phyloP scores from a whole-genome alignment of 2,797 vertebrate genomes.

The Heliangelus exortis region DNA sequence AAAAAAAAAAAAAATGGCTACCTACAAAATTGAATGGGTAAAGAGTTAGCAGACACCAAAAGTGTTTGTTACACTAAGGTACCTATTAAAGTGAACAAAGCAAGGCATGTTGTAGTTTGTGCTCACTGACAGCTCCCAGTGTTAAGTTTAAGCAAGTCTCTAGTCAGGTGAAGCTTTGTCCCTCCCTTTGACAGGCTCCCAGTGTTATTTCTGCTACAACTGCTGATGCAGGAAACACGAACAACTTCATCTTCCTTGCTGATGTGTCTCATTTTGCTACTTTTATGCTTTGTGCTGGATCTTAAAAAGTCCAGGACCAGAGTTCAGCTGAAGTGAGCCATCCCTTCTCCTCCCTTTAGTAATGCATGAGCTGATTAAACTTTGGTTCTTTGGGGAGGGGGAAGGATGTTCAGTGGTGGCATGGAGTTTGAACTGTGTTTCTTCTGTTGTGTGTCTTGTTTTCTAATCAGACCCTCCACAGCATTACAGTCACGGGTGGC shows the following conservation, averaged over 20 bases:
- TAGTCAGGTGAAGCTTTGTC: not conserved
- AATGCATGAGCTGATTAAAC: constrained; percentile 49
- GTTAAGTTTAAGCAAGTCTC: not conserved
- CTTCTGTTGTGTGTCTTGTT: not conserved
- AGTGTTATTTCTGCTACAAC: not conserved
- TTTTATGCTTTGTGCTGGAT: not conserved
- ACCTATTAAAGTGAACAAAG: not conserved
- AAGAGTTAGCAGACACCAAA: not conserved
- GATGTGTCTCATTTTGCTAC: not conserved
- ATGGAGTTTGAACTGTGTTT: not conserved
- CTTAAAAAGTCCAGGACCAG: not conserved
- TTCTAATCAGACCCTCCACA: not conserved
- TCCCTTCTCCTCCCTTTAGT: not conserved
- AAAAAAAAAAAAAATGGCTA: not conserved
- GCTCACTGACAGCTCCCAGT: not conserved
- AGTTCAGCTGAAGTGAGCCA: constrained; percentile 9
- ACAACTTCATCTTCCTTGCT: not conserved
- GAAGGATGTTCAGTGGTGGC: not conserved
- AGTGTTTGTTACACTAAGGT: not conserved
- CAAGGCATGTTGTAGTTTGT: fast-evolving
- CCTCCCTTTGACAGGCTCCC: not conserved
- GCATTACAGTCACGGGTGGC: fast-evolving
- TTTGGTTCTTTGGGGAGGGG: constrained; percentile 21
- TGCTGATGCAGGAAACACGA: not conserved
- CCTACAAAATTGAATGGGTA: not conserved